phyloP scores from a whole-genome alignment of 2,797 vertebrate species.

The Alexandromys oeconomus region DNA sequence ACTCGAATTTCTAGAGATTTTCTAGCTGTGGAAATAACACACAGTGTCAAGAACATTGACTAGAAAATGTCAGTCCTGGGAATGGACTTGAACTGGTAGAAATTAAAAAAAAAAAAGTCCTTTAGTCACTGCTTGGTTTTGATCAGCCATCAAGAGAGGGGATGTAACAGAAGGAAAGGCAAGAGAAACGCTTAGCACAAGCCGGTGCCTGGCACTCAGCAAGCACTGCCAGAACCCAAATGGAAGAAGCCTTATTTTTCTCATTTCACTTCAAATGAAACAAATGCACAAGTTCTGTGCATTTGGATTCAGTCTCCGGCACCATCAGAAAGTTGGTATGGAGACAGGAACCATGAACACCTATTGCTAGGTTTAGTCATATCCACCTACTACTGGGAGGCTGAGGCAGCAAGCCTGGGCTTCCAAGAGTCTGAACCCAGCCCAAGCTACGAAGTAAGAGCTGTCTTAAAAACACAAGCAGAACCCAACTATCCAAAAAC shows the following conservation, averaged over 20 bases:
- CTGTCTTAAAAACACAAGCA: background rate
- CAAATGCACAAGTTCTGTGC: background rate
- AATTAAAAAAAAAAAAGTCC: background rate
- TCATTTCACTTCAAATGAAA: background rate
- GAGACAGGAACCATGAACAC: background rate
- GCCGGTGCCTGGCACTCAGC: background rate
- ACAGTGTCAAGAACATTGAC: background rate
- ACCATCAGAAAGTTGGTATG: background rate
- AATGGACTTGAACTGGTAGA: background rate
- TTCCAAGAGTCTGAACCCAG: background rate
- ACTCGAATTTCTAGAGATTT: conserved; percentile 11
- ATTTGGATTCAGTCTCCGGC: background rate
- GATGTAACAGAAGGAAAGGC: conserved; percentile 11
- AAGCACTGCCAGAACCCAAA: background rate
- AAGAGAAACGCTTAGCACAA: background rate
- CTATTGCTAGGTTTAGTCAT: background rate
- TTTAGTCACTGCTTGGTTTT: conserved; percentile 21
- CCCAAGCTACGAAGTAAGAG: background rate
- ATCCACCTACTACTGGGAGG: background rate
- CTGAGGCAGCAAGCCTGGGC: background rate
- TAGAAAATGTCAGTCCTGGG: background rate
- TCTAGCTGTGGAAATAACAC: conserved; percentile 58
- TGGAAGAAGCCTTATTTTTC: background rate
- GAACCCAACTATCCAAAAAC: conserved; percentile 3
- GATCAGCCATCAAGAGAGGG: background rate